Conservation (phyloP, 2,888 invertebrate genomes). For the Lypha dubia region DNA sequence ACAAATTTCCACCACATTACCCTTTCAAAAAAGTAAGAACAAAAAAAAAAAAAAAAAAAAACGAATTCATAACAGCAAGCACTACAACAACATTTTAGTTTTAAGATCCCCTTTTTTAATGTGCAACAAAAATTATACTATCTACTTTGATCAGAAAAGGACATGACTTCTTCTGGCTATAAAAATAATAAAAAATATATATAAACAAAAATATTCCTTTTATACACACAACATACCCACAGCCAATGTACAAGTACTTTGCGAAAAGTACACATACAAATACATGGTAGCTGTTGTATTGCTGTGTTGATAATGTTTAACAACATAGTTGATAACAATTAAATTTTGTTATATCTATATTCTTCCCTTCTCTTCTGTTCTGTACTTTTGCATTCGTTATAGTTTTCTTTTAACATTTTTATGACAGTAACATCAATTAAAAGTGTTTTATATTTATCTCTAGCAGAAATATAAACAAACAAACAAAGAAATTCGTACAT, state of each 20-base stretch:
- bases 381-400: slow-evolving; percentile 19
- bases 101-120: slow-evolving; percentile 31
- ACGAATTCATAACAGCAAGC: slow-evolving; percentile 26
- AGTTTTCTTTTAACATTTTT: slow-evolving; percentile 75
- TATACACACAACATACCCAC: not conserved
- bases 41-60: not conserved
- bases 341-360: slow-evolving; percentile 70
- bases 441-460: slow-evolving; percentile 74
- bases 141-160: slow-evolving; percentile 35
- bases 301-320: slow-evolving; percentile 53
- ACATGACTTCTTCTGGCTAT: slow-evolving; percentile 36
- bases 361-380: no score
- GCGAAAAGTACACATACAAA: not conserved
- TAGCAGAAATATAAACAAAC: slow-evolving; percentile 55
- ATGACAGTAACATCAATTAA: slow-evolving; percentile 80
- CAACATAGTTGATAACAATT: slow-evolving; percentile 72
- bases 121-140: not conserved
- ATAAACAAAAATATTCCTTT: not conserved
- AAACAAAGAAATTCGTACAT: slow-evolving; percentile 26
- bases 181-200: slow-evolving; percentile 36
- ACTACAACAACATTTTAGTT: slow-evolving; percentile 40
- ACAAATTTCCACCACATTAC: slow-evolving; percentile 49
- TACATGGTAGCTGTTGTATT: not conserved
- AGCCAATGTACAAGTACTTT: not conserved
- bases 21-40: no score